Base-by-base conservation (phyloP, 2,888 invertebrate species). In the Matsumyia berberina region DNA sequence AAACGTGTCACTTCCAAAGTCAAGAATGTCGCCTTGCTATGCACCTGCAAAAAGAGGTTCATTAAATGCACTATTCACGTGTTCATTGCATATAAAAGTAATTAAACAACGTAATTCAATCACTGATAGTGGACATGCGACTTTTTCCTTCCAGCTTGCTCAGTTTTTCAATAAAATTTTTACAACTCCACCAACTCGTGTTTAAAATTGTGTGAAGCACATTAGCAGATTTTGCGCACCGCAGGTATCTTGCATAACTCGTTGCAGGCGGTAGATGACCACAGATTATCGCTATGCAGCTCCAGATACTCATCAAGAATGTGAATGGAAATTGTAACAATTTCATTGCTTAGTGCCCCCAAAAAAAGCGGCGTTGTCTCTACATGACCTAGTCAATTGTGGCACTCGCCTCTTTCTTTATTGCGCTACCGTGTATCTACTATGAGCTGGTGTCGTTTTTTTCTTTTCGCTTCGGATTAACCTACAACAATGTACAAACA, bases 311-410 rank as follows among this genome's bases (percentile, higher is more conserved):
- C 7, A 37, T 64, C 49, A 33, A 37, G 62, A 66, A 66, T 29
- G 15, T 51, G 51, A 31, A n/a, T 15, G 29, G 12, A 24, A 35
- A 24, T 46, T 39, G 29, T 51, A 72, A 64, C 29, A 60, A 44
- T 35, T 46, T 74, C 29, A 31, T 12, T 64, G 57, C 62, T 31
- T 70, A 37, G 46, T 62, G 46, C 9, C 29, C 69, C 44, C n/a
- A 62, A 37, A 58, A 70, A 11, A 24, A 24, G 4, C 46, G 57
- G 7, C 37, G 9, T 31, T 51, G 35, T 51, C 42, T 42, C 37
- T 66, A 53, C 60, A 55, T 78, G 82, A 83, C 82, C 82, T 73
- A 83, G 82, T 73, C 78, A 72, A 74, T 83, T 73, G 69, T 55
- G 73, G 72, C 72, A 73, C 78, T 83, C 64, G 72, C 66, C 39